A percentile compares a stretch with the other conserved stretches of the same genome.
Conservation (phyloP, 92 coral and sea anemone species). For the Isaurus tuberculatus region DNA sequence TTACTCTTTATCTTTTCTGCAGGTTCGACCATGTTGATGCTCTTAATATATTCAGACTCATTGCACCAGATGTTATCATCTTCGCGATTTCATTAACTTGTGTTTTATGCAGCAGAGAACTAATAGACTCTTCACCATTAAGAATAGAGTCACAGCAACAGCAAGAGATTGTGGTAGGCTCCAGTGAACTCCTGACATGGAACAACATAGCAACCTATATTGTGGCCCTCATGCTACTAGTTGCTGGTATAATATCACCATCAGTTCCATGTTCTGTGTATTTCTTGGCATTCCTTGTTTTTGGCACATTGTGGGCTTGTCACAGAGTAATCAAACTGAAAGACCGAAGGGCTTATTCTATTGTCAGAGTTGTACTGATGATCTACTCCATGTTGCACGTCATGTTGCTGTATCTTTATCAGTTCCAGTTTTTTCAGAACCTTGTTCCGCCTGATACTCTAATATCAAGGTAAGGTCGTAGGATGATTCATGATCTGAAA, state of each 20-base stretch:
- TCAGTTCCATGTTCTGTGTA: conserved; percentile 83
- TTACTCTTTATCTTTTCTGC: background rate
- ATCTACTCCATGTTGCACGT: conserved; percentile 89
- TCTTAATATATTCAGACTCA: conserved; percentile 81
- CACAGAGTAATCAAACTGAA: conserved; percentile 76
- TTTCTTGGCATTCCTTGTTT: conserved; percentile 77
- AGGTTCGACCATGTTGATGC: conserved; percentile 95
- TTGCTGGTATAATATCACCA: conserved; percentile 91
- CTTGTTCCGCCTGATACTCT: conserved; percentile 78
- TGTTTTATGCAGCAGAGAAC: conserved; percentile 75
- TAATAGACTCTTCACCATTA: conserved; percentile 64
- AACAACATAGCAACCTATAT: conserved; percentile 86
- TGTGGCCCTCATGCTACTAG: conserved; percentile 81
- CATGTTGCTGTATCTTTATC: conserved; percentile 79
- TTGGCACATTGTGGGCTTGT: conserved; percentile 97
- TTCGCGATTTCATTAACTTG: conserved; percentile 80
- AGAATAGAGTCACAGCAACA: conserved; percentile 65
- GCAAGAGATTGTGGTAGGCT: conserved; percentile 39
- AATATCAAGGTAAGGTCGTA: conserved; percentile 88
- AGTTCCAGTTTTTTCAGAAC: conserved; percentile 92
- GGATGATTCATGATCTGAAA: background rate
- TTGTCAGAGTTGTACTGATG: conserved; percentile 83
- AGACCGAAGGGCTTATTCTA: conserved; percentile 75
- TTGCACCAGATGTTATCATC: conserved; percentile 85
- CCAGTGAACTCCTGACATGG: conserved; percentile 65